A percentile compares a stretch with the other conserved stretches of the same genome.
Evolutionary conservation across 1,140 invertebrate genomes (phyloP).

Genomic region (Oncopodura yosiiana): DNA sequence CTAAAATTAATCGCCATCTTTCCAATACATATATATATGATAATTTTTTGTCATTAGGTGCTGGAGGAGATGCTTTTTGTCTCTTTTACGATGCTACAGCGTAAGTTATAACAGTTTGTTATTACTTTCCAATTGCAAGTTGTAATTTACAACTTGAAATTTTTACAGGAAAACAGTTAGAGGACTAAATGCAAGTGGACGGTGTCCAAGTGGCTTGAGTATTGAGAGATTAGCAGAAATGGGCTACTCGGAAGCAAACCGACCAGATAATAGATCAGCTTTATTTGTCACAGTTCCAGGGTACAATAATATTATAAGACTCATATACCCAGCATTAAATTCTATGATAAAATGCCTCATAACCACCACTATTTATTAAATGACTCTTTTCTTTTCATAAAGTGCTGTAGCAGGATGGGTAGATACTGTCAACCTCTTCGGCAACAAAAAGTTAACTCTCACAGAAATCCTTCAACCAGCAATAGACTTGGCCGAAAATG

Average conservation of each 20-base stretch:
- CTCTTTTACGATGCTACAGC: constrained; percentile 40
- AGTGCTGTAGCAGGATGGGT: constrained; percentile 29
- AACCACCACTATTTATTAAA: not conserved
- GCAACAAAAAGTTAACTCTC: constrained; percentile 30
- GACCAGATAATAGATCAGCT: constrained; percentile 15
- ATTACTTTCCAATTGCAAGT: not conserved
- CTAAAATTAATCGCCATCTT: not conserved
- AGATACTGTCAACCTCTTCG: constrained; percentile 28
- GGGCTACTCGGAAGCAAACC: constrained; percentile 27
- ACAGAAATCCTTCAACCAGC: constrained; percentile 37
- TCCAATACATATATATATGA: too few relatives aligned
- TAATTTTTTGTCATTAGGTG: constrained; percentile 21
- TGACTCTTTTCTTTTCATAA: not conserved
- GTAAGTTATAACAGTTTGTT: too few relatives aligned
- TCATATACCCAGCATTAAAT: not conserved
- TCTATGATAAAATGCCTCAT: not conserved
- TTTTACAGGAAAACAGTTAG: constrained; percentile 21
- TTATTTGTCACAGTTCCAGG: constrained; percentile 32
- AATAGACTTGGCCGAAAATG: constrained; percentile 39
- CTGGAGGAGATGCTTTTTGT: constrained; percentile 43
- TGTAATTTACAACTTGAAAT: not conserved
- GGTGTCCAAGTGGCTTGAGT: constrained; percentile 17
- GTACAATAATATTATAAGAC: constrained; percentile 4
- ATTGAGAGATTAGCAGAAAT: constrained; percentile 12
- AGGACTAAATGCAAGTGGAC: constrained; percentile 27